These are phyloP conservation scores for Lasioglossum morio DNA, from an alignment of 2,888 invertebrate species.

Conservation along the genomic window DNA sequence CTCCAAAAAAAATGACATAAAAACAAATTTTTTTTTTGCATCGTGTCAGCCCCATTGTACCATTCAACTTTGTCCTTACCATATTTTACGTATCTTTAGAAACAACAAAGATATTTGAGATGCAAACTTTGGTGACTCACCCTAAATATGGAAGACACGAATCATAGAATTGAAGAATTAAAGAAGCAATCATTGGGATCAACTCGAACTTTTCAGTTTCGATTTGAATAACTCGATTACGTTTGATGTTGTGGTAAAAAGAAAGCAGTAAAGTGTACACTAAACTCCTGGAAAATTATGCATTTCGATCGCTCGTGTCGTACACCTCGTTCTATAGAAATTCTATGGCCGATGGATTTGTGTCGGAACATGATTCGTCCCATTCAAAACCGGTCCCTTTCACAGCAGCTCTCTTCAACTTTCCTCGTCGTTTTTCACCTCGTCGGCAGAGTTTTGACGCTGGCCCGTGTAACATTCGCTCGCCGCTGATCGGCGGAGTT, in stretches of 20 bases:
- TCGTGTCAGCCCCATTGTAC: too few relatives aligned
- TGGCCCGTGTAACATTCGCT: not conserved
- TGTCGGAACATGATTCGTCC: not conserved
- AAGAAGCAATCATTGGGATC: too few relatives aligned
- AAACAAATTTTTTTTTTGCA: too few relatives aligned
- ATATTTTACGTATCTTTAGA: too few relatives aligned
- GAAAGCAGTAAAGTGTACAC: not conserved
- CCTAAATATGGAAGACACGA: too few relatives aligned
- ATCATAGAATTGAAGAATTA: too few relatives aligned
- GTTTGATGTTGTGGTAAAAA: not conserved
- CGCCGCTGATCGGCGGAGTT: constrained; percentile 37
- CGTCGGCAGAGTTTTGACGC: not conserved
- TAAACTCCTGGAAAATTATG: not conserved
- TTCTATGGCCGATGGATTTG: not conserved
- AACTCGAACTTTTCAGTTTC: not conserved
- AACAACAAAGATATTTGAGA: too few relatives aligned
- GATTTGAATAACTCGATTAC: not conserved
- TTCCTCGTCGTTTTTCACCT: not conserved
- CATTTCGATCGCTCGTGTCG: not conserved
- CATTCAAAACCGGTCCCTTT: not conserved
- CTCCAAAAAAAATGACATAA: too few relatives aligned
- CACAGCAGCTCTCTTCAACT: not conserved
- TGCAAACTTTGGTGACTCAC: too few relatives aligned
- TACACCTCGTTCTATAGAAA: not conserved
- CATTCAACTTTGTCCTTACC: too few relatives aligned